Conservation (phyloP, 2,888 invertebrate species). For the Hofmannophila pseudospretella region DNA sequence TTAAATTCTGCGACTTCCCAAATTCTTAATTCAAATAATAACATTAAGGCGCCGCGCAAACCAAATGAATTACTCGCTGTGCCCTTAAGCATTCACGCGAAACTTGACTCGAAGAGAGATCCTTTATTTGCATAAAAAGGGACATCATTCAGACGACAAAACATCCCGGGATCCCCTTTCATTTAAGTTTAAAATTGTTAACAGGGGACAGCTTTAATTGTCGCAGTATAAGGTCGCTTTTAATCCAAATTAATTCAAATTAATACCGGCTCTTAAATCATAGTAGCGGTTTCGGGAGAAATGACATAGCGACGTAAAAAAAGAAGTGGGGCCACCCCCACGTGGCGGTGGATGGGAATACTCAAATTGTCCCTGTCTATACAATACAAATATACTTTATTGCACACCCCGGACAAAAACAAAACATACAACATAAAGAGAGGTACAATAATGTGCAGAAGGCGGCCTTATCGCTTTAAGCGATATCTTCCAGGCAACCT, state of each 20-base stretch:
- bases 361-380: no score
- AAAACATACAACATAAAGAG: no score
- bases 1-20: constrained; percentile 48
- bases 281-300: constrained; percentile 18
- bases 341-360: no score
- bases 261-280: constrained; percentile 38
- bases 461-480: no score
- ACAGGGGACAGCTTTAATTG: constrained; percentile 54
- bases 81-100: constrained; percentile 45
- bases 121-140: constrained; percentile 70
- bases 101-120: constrained; percentile 43
- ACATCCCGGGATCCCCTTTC: constrained; percentile 62
- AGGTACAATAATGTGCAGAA: no score
- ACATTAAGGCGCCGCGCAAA: constrained; percentile 43
- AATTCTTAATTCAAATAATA: constrained; percentile 66
- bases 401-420: no score
- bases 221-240: constrained; percentile 38
- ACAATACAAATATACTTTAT: no score
- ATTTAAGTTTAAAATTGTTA: constrained; percentile 71
- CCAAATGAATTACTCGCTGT: constrained; percentile 47
- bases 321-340: no score
- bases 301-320: no score
- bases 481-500: no score
- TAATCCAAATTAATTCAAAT: constrained; percentile 61
- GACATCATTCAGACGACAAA: constrained; percentile 63